Evolutionary conservation across 2,113 vertebrate genomes (phyloP).

Genomic region (Scomber scombrus): DNA sequence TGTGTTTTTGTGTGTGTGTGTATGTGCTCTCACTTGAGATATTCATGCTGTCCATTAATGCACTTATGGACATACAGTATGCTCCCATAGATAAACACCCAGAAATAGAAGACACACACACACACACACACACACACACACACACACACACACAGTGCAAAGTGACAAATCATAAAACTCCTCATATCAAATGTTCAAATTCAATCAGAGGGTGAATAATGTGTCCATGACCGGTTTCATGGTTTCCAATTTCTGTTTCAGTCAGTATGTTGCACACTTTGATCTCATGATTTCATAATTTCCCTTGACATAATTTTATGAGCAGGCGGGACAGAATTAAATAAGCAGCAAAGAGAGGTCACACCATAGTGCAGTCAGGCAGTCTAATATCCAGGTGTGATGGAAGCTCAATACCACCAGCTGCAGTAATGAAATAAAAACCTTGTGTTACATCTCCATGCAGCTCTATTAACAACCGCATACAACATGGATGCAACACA

Average conservation of each 20-base stretch:
- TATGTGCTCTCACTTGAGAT: slow-evolving; percentile 1
- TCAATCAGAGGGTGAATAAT: slow-evolving; percentile 62
- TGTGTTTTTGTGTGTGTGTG: slow-evolving; percentile 2
- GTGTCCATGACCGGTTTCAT: slow-evolving; percentile 32
- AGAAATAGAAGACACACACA: neutral
- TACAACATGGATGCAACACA: neutral
- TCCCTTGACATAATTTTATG: slow-evolving; percentile 68
- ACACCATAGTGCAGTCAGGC: neutral
- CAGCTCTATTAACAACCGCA: neutral
- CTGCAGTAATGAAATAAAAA: slow-evolving; percentile 33
- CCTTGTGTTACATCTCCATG: neutral
- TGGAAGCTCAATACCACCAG: slow-evolving; percentile 14
- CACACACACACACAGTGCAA: neutral
- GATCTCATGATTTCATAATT: slow-evolving; percentile 69
- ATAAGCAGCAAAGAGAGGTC: slow-evolving; percentile 49
- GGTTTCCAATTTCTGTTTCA: slow-evolving; percentile 56
- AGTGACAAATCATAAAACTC: slow-evolving; percentile 23
- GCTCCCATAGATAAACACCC: neutral
- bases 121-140: neutral
- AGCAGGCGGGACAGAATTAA: slow-evolving; percentile 45
- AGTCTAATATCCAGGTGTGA: slow-evolving; percentile 20
- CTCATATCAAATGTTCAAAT: slow-evolving; percentile 40
- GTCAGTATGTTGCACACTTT: slow-evolving; percentile 53
- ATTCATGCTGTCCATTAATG: neutral
- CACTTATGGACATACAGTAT: neutral